Percentiles rank a stretch among this genome's conserved stretches.
Conservation (phyloP, 2,888 invertebrate genomes). For the Alloscopus bannaensis region DNA sequence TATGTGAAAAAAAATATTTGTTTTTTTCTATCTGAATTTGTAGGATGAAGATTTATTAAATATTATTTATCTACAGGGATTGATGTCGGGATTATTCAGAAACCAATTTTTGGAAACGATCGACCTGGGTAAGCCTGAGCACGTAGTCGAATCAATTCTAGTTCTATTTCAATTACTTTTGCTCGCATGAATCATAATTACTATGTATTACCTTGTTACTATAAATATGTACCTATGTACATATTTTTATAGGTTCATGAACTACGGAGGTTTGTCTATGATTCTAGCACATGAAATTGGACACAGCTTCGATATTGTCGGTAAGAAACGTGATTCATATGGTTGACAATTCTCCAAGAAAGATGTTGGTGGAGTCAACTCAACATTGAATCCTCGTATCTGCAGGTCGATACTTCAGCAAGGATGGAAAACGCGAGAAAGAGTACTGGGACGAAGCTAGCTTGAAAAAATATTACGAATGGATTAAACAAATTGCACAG, state of each 20-base stretch:
- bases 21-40: neutral
- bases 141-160: too few species aligned
- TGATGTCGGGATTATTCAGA: conserved; percentile 34
- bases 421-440: conserved; percentile 23
- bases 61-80: conserved; percentile 24
- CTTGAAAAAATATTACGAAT: conserved; percentile 20
- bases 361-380: neutral
- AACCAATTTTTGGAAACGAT: conserved; percentile 27
- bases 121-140: conserved; percentile 38
- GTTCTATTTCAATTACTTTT: too few species aligned
- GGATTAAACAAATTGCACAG: conserved; percentile 26
- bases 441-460: conserved; percentile 46
- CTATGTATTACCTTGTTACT: too few species aligned
- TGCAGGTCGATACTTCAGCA: conserved; percentile 40
- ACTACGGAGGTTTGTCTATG: conserved; percentile 44
- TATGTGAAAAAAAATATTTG: conserved; percentile 30
- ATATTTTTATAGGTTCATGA: conserved; percentile 45
- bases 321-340: conserved; percentile 2
- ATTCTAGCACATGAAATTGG: conserved; percentile 49
- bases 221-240: neutral
- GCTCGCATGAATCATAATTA: too few species aligned
- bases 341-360: neutral
- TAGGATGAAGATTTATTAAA: neutral
- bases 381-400: neutral
- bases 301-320: conserved; percentile 39